Conservation (phyloP, 2,888 invertebrate genomes). For the Alloscopus bannaensis region DNA sequence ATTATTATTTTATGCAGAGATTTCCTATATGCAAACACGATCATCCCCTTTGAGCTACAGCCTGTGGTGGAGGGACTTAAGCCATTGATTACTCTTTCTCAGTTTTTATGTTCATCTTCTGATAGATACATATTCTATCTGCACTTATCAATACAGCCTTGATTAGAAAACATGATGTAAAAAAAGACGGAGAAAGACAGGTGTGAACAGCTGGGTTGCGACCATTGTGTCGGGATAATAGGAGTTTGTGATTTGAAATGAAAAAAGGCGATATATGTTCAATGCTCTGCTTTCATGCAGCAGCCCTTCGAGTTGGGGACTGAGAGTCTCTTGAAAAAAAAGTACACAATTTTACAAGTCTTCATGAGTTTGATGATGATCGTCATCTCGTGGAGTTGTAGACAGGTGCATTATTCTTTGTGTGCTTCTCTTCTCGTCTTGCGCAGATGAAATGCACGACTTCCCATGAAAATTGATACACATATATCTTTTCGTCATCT, state of each 20-base stretch:
- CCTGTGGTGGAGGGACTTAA: background rate
- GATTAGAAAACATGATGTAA: constrained; percentile 65
- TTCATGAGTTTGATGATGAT: constrained; percentile 3
- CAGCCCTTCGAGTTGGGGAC: constrained; percentile 24
- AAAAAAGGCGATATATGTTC: constrained; percentile 58
- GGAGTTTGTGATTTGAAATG: constrained; percentile 51
- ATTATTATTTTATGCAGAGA: background rate
- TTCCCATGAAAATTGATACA: constrained; percentile 68
- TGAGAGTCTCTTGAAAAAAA: too few relatives aligned
- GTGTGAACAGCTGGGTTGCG: constrained; percentile 67
- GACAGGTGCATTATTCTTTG: constrained; percentile 62
- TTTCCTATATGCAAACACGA: background rate
- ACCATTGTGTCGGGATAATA: constrained; percentile 56
- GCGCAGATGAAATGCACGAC: constrained; percentile 64
- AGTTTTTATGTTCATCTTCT: background rate
- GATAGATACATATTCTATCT: constrained; percentile 3
- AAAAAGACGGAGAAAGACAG: constrained; percentile 55
- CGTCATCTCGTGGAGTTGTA: constrained; percentile 18
- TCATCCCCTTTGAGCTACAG: background rate
- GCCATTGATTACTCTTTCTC: background rate
- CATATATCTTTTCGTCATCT: constrained; percentile 65
- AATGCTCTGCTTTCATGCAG: constrained; percentile 44
- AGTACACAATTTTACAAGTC: constrained; percentile 13
- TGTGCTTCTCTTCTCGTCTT: constrained; percentile 49
- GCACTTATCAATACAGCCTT: constrained; percentile 62